These are phyloP conservation scores for Brachionus calyciflorus DNA, from an alignment of 1,140 invertebrate genomes.

Conservation along the genomic window DNA sequence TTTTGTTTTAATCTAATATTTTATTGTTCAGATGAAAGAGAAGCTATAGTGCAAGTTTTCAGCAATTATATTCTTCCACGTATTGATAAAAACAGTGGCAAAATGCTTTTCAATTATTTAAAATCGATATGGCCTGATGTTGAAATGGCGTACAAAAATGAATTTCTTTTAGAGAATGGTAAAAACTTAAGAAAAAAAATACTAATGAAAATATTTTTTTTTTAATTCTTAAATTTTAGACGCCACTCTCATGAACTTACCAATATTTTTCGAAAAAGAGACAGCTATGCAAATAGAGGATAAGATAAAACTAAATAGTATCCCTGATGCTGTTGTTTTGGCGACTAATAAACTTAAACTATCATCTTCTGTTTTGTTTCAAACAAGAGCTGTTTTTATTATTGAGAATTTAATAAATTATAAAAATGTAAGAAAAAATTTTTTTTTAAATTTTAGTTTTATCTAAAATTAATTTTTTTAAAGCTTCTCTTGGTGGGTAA, in stretches of 20 bases:
- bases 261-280: slow-evolving; percentile 19
- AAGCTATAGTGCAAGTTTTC: slow-evolving; percentile 2
- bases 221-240: not conserved
- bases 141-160: not conserved
- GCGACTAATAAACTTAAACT: slow-evolving; percentile 19
- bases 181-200: not conserved
- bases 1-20: not conserved
- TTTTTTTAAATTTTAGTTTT: not conserved
- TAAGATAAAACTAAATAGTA: slow-evolving; percentile 21
- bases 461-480: not conserved
- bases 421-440: slow-evolving; percentile 28
- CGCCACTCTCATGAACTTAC: not conserved
- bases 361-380: slow-evolving; percentile 25
- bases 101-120: slow-evolving; percentile 16
- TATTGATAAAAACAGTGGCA: not conserved
- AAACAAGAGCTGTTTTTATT: slow-evolving; percentile 22
- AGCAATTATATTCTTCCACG: slow-evolving; percentile 17
- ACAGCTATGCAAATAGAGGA: slow-evolving; percentile 30
- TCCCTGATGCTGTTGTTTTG: slow-evolving; percentile 4
- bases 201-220: not conserved
- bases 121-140: slow-evolving; percentile 13
- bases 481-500: slow-evolving; percentile 26
- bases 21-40: not conserved
- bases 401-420: slow-evolving; percentile 32
- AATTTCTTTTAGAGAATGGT: slow-evolving; percentile 8